phyloP scores from a whole-genome alignment of 2,888 invertebrate species.

The Horisme vitalbata region DNA sequence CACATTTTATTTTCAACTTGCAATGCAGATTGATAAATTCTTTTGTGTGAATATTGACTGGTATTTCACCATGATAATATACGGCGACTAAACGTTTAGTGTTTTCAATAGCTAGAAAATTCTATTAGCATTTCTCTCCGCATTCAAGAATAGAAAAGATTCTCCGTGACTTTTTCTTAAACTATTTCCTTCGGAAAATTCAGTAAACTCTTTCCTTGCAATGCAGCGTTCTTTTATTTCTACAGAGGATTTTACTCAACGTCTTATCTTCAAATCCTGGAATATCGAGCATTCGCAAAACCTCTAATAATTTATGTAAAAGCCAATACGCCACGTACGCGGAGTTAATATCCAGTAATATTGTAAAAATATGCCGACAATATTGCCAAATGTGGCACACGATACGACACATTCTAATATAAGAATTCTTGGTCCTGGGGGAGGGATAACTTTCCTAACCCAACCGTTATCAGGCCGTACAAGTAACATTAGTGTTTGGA shows the following conservation, averaged over 20 bases:
- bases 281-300: background rate
- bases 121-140: too few relatives aligned
- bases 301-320: conserved; percentile 11
- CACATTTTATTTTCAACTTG: conserved; percentile 13
- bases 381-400: conserved; percentile 31
- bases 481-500: conserved; percentile 8
- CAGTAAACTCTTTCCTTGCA: too few relatives aligned
- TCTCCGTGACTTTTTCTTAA: too few relatives aligned
- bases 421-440: conserved; percentile 39
- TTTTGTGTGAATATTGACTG: background rate
- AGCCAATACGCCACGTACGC: conserved; percentile 9
- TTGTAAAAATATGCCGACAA: conserved; percentile 29
- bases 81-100: too few relatives aligned
- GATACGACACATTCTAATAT: conserved; percentile 39
- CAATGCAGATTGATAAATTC: conserved; percentile 14
- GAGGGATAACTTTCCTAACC: conserved; percentile 35
- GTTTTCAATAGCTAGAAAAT: too few relatives aligned
- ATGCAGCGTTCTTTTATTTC: too few relatives aligned
- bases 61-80: conserved; percentile 1
- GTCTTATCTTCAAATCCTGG: too few relatives aligned
- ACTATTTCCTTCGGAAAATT: too few relatives aligned
- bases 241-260: background rate
- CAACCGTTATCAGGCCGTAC: conserved; percentile 31
- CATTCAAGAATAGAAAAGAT: too few relatives aligned
- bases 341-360: conserved; percentile 27